A percentile compares a stretch with the other conserved stretches of the same genome.
Evolutionary conservation across 2,888 invertebrate genomes (phyloP).

Genomic region (Phorcus lineatus): DNA sequence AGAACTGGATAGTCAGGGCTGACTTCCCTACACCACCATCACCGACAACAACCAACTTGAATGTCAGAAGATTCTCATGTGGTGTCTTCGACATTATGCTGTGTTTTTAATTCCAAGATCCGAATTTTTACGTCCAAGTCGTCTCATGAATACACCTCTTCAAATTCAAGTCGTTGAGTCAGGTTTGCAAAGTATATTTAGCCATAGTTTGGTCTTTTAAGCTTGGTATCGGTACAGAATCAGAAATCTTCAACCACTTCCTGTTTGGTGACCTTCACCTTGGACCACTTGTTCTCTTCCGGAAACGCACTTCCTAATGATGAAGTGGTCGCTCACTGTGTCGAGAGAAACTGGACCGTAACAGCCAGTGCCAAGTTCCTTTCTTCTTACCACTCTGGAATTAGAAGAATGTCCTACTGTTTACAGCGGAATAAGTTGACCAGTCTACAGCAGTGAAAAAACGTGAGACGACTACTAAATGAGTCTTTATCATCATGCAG

Average conservation of each 20-base stretch:
- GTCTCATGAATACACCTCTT: background rate
- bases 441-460: too few relatives aligned
- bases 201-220: background rate
- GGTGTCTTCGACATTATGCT: constrained; percentile 72
- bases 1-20: constrained; percentile 94
- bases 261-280: background rate
- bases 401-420: too few relatives aligned
- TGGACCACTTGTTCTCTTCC: constrained; percentile 2
- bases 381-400: too few relatives aligned
- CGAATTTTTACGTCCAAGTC: background rate
- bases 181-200: background rate
- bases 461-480: too few relatives aligned
- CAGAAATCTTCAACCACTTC: background rate
- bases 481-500: too few relatives aligned
- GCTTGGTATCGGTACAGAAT: background rate
- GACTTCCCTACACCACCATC: constrained; percentile 97
- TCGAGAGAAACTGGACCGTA: too few relatives aligned
- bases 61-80: constrained; percentile 78
- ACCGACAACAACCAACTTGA: constrained; percentile 93
- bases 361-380: too few relatives aligned
- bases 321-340: background rate
- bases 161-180: background rate
- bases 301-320: constrained; percentile 13
- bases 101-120: background rate
- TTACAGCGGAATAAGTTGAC: too few relatives aligned